These are phyloP conservation scores for Octopus sinensis DNA, from an alignment of 1,140 invertebrate species.

Conservation along the genomic window DNA sequence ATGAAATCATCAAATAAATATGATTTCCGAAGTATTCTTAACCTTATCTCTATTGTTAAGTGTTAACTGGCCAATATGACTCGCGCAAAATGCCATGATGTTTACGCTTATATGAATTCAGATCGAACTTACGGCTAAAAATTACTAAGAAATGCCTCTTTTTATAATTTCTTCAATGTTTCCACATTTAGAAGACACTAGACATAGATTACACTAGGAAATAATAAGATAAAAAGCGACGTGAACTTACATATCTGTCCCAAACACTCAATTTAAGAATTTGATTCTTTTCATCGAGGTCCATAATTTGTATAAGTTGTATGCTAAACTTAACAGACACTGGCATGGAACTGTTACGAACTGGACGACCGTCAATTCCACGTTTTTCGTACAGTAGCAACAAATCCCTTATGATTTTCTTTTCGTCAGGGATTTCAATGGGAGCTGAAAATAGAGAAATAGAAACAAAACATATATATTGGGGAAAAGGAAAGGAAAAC, in stretches of 20 bases:
- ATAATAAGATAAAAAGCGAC: no score
- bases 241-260: conserved; percentile 47
- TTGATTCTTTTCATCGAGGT: conserved; percentile 50
- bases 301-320: conserved; percentile 49
- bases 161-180: no score
- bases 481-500: neutral
- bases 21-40: no score
- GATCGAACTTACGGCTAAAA: no score
- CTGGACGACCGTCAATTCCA: conserved; percentile 46
- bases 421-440: conserved; percentile 45
- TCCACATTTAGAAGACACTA: no score
- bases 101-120: no score
- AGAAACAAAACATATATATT: conserved; percentile 28
- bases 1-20: no score
- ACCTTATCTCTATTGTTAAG: no score
- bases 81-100: no score
- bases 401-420: conserved; percentile 49
- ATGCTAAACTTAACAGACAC: conserved; percentile 43
- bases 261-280: conserved; percentile 49
- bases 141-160: no score
- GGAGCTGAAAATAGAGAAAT: conserved; percentile 21
- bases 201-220: no score
- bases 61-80: no score
- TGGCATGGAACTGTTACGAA: conserved; percentile 44
- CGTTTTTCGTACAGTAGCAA: conserved; percentile 42